These are phyloP conservation scores for Aphelinus atriplicis DNA, from an alignment of 1,140 invertebrate genomes.

Conservation along the genomic window DNA sequence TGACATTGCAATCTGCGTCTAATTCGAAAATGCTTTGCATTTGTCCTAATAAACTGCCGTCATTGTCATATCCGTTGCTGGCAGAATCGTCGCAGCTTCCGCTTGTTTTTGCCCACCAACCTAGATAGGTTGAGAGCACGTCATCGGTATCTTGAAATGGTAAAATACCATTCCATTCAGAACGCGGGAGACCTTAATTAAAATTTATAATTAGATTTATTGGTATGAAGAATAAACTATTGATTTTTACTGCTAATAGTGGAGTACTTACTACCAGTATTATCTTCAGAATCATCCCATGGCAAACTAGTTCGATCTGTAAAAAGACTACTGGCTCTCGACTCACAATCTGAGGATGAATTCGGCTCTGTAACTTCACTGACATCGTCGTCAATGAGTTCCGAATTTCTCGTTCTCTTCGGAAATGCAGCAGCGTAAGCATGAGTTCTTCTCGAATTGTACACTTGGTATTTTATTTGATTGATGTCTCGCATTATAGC, in stretches of 20 bases:
- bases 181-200: constrained; percentile 20
- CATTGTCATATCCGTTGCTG: constrained; percentile 41
- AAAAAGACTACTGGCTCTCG: constrained; percentile 50
- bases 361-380: constrained; percentile 42
- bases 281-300: constrained; percentile 55
- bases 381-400: constrained; percentile 45
- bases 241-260: background rate
- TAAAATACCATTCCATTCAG: constrained; percentile 29
- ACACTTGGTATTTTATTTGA: constrained; percentile 80
- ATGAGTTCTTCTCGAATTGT: constrained; percentile 71
- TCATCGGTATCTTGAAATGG: constrained; percentile 46
- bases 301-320: constrained; percentile 54
- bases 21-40: constrained; percentile 66
- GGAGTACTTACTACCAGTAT: constrained; percentile 42
- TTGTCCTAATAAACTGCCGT: constrained; percentile 50
- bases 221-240: background rate
- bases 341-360: constrained; percentile 52
- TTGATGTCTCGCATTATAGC: constrained; percentile 85
- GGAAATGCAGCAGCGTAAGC: constrained; percentile 69
- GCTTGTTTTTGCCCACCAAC: constrained; percentile 44
- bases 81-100: constrained; percentile 12
- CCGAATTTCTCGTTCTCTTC: constrained; percentile 50
- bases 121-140: constrained; percentile 45
- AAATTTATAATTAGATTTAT: background rate
- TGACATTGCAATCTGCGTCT: constrained; percentile 67